Percentiles rank a stretch among this genome's conserved stretches.
Evolutionary conservation across 2,797 vertebrate species (phyloP).

Genomic region (Iguana delicatissima): DNA sequence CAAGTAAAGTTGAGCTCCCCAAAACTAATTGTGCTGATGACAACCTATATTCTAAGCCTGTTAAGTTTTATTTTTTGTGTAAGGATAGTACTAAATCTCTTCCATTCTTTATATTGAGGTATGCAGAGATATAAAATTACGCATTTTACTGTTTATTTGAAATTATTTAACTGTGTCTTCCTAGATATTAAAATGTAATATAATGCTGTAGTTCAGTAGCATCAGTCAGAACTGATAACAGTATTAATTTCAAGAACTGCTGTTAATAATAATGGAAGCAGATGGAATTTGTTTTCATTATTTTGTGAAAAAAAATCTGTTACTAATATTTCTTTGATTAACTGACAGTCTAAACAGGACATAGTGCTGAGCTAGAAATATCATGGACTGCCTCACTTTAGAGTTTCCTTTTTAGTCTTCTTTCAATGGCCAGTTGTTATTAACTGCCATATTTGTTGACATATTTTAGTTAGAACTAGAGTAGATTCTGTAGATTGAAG

Average conservation of each 20-base stretch:
- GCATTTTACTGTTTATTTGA: not conserved
- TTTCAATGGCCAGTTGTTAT: not conserved
- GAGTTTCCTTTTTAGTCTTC: not conserved
- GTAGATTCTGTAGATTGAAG: too few relatives aligned
- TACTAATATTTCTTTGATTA: not conserved
- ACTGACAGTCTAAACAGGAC: not conserved
- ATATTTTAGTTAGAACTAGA: too few relatives aligned
- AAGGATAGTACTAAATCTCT: too few relatives aligned
- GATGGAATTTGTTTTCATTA: not conserved
- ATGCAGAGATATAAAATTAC: not conserved
- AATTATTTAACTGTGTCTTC: too few relatives aligned
- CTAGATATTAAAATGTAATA: not conserved
- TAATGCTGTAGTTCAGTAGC: not conserved
- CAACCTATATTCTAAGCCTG: too few relatives aligned
- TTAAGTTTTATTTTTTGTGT: too few relatives aligned
- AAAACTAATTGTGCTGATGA: too few relatives aligned
- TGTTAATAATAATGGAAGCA: not conserved
- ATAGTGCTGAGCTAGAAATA: not conserved
- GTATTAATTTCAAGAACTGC: not conserved
- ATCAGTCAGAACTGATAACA: not conserved
- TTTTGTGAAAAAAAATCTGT: not conserved
- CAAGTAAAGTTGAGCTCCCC: too few relatives aligned
- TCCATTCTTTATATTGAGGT: too few relatives aligned
- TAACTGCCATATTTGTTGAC: too few relatives aligned
- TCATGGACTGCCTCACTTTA: not conserved